Evolutionary conservation across 2,797 vertebrate species (phyloP).

Genomic region (Philypnodon macrostomus): DNA sequence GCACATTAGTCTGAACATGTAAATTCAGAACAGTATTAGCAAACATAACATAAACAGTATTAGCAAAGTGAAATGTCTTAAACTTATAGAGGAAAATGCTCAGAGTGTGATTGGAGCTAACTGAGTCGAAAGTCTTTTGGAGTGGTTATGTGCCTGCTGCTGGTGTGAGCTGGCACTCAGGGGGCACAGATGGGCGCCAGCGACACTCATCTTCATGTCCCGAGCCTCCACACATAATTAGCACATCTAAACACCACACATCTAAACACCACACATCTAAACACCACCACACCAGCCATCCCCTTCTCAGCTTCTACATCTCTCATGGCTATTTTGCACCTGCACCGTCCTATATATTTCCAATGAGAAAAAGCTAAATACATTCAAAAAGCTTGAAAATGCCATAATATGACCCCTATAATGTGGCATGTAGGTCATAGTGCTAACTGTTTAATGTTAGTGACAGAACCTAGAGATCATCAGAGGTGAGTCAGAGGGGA

Average conservation of each 20-base stretch:
- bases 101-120: background rate
- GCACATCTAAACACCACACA: slow-evolving; percentile 53
- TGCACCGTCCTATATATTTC: slow-evolving; percentile 30
- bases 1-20: no score
- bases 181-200: slow-evolving; percentile 65
- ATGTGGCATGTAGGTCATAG: no score
- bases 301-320: slow-evolving; percentile 41
- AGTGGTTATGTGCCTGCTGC: slow-evolving; percentile 27
- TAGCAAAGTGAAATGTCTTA: no score
- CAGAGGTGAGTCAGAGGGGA: no score
- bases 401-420: no score
- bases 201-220: slow-evolving; percentile 59
- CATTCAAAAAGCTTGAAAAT: no score
- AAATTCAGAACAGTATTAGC: no score
- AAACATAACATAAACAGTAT: no score
- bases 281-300: slow-evolving; percentile 35
- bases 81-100: background rate
- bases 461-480: no score
- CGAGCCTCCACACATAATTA: slow-evolving; percentile 59
- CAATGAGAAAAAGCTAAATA: slow-evolving; percentile 28
- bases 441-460: no score
- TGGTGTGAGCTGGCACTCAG: slow-evolving; percentile 49
- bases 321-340: slow-evolving; percentile 47
- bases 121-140: slow-evolving; percentile 1
- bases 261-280: slow-evolving; percentile 52